Conservation (phyloP, 1,140 invertebrate species). For the Arion vulgaris region DNA sequence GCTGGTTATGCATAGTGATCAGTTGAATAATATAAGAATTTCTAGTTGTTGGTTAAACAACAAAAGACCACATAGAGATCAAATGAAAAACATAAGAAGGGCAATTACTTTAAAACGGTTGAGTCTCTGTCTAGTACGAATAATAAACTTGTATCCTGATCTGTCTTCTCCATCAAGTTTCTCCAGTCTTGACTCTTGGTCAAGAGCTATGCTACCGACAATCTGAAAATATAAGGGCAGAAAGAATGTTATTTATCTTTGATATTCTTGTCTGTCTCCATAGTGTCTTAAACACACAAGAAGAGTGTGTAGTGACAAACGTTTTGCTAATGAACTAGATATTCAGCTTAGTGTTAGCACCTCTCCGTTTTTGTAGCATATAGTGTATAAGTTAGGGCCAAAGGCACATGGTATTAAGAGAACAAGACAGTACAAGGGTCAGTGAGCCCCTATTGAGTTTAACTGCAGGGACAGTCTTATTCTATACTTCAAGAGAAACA, state of each 20-base stretch:
- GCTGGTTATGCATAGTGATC: too few relatives aligned
- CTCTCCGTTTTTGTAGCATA: too few relatives aligned
- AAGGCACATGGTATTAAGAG: too few relatives aligned
- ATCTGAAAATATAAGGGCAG: neutral
- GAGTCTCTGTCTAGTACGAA: neutral
- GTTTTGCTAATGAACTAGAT: neutral
- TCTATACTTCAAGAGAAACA: too few relatives aligned
- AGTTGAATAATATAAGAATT: too few relatives aligned
- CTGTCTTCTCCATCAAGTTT: slow-evolving; percentile 10
- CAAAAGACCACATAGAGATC: too few relatives aligned
- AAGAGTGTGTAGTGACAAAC: neutral
- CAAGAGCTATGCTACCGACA: slow-evolving; percentile 3
- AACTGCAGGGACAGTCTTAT: too few relatives aligned
- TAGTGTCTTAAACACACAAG: neutral
- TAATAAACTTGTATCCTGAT: slow-evolving; percentile 20
- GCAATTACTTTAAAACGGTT: slow-evolving; percentile 31
- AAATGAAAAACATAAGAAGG: neutral
- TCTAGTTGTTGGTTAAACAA: too few relatives aligned
- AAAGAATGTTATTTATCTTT: neutral
- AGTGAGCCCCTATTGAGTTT: too few relatives aligned
- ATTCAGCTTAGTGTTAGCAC: too few relatives aligned
- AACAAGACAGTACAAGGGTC: too few relatives aligned
- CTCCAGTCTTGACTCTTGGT: slow-evolving; percentile 8
- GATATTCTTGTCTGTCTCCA: neutral
- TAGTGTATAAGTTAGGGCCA: too few relatives aligned